Evolutionary conservation across 2,888 invertebrate genomes (phyloP), one percentile per base, ranked within the genome.

Genomic region (Aleiodes alternator): DNA sequence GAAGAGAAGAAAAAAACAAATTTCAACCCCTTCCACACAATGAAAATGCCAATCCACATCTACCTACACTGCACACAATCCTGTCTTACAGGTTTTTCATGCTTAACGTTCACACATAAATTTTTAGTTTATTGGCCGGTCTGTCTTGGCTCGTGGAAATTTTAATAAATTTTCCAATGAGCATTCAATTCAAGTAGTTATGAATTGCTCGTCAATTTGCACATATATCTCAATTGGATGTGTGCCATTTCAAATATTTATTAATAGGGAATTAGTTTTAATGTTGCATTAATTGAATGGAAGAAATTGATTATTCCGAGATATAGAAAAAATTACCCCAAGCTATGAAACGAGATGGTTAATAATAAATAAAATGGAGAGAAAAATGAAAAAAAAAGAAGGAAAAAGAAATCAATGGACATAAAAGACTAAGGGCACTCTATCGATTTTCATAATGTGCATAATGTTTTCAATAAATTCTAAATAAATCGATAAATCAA

Each of bases 21-120:
- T 53, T 50, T 48, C 69, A 51, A 55, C 69, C 53, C 53, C 34
- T 34, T 34, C 31, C 51, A 14, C 8, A 11, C 0, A 31, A 50
- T 34, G 51, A 16, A 69, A 16, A 51, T 55, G 69, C 55, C 69
- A 66, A 68, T 73, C 64, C 73, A 74, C 80, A 77, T 70, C 76
- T 29, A 73, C 73, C 56, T 50, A 69, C 51, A 75, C 77, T 57
- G 7, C 23, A 23, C 23, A 59, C 38, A 12, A 38, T 38, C n/a
- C 4, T 38, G 34, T n/a, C n/a, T 34, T 38, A 59, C 59, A 34
- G 64, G 16, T 48, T 48, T 23, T 16, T 64, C 8, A 11, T 16
- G 48, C 23, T 64, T 61, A 61, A 61, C 16, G 64, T 14, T 16
- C 43, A 11, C 64, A 64, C 48, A 9, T 43, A 23, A 43, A 43